phyloP scores from a whole-genome alignment of 2,888 invertebrate species.

The Cylloceria caligata region DNA sequence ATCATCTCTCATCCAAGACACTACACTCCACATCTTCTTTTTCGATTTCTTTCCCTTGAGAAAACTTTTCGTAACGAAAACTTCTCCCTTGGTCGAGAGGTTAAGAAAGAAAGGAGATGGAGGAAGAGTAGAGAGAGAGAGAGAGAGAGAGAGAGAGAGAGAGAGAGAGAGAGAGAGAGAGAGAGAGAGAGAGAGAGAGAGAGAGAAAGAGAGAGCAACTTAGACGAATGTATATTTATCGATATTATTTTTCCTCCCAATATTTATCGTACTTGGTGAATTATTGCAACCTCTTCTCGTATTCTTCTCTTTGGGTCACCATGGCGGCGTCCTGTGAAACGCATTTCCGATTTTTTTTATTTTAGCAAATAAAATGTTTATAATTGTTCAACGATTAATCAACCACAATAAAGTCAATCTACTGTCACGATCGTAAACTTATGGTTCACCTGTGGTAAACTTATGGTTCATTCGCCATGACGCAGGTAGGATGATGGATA shows the following conservation, averaged over 20 bases:
- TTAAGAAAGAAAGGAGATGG: no score
- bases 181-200: no score
- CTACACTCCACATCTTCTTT: slow-evolving; percentile 71
- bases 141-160: not conserved
- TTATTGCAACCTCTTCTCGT: slow-evolving; percentile 33
- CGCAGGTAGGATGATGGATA: no score
- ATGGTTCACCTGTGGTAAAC: no score
- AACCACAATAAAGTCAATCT: no score
- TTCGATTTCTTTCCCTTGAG: slow-evolving; percentile 53
- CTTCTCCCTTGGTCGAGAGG: not conserved
- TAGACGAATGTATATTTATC: slow-evolving; percentile 60
- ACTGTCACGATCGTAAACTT: no score
- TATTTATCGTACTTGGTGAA: slow-evolving; percentile 63
- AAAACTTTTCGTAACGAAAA: slow-evolving; percentile 56
- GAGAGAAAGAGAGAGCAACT: slow-evolving; percentile 29
- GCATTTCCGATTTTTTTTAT: not conserved
- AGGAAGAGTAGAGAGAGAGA: no score
- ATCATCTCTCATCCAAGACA: slow-evolving; percentile 55
- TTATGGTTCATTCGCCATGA: no score
- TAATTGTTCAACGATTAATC: no score
- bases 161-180: not conserved
- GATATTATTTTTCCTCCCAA: slow-evolving; percentile 59
- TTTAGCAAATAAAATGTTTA: not conserved
- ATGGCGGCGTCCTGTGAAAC: not conserved
- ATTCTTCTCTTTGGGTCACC: slow-evolving; percentile 23